Conservation (phyloP, 2,888 invertebrate species). For the Horisme vitalbata region DNA sequence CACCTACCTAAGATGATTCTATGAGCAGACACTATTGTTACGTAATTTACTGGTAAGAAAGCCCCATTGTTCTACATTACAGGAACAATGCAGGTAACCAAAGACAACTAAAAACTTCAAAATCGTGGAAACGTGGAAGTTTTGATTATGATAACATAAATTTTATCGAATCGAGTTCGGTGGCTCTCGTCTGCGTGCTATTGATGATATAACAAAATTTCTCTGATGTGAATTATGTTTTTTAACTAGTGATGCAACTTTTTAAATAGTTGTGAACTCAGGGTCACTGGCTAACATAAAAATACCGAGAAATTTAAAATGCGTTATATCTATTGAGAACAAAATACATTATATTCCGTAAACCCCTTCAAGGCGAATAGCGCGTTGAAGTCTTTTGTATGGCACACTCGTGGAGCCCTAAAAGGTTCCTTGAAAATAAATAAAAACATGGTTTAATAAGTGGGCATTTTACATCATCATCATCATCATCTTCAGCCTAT, state of each 20-base stretch:
- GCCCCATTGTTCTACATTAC: constrained; percentile 53
- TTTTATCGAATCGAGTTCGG: constrained; percentile 6
- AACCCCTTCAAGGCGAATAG: too few relatives aligned
- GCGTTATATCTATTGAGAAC: too few relatives aligned
- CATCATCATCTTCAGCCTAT: too few relatives aligned
- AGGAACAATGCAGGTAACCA: constrained; percentile 54
- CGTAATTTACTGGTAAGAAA: constrained; percentile 56
- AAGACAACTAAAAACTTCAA: constrained; percentile 52
- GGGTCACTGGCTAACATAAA: neutral
- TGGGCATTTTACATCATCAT: too few relatives aligned
- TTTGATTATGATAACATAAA: constrained; percentile 37
- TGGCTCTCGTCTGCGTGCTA: neutral
- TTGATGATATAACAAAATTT: constrained; percentile 2
- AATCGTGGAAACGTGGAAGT: constrained; percentile 63
- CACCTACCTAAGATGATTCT: neutral
- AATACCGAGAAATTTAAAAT: too few relatives aligned
- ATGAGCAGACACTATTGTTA: constrained; percentile 43
- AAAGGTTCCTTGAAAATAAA: too few relatives aligned
- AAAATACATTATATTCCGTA: too few relatives aligned
- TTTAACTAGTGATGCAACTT: neutral
- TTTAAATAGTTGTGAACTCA: neutral
- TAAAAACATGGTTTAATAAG: too few relatives aligned
- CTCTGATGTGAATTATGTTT: neutral
- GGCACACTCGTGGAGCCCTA: neutral
- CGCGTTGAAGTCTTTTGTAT: constrained; percentile 20